Evolutionary conservation across 2,797 vertebrate species (phyloP), one percentile per base, ranked within the genome.

Genomic region (Chaunax sp.): DNA sequence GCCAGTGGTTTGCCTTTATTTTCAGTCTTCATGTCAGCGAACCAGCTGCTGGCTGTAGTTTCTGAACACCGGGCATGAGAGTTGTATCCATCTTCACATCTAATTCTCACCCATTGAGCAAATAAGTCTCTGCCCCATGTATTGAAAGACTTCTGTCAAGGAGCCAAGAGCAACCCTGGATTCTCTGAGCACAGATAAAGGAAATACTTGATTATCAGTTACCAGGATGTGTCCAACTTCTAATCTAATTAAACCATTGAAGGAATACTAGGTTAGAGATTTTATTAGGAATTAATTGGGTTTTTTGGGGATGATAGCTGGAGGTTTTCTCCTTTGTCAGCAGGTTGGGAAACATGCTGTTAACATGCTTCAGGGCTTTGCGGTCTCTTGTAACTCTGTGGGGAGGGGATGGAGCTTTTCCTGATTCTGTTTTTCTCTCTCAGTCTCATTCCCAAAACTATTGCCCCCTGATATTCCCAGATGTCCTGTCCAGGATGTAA

Each of bases 401-500:
- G 73, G 73, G 75, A 77, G 62, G 71, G 77, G 25, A 22, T 1
- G n/a, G 4, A 9, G 50, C 70, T 81, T 86, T 87, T 85, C 72
- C 78, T 81, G 69, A 65, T 78, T 72, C 65, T 81, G 60, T 80
- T 73, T 83, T 79, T 50, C 47, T 57, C 69, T 59, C 69, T 53
- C 47, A 62, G 74, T 41, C 59, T 78, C 46, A 71, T 85, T 87
- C 77, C 75, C 85, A 81, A 88, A 89, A 61, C 53, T 50, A 69
- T 16, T 51, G 74, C 50, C 61, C 70, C 53, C 53, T 59, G 51
- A 67, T 83, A 90, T 90, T 89, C 85, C 87, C 84, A 74, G 81
- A 77, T 0, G 64, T 66, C 80, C 74, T 55, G 59, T 84, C 64
- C 85, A 88, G 89, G 85, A 90, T 88, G 87, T 86, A 83, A 86